These are phyloP conservation scores for Puntigrus tetrazona DNA, from an alignment of 2,113 vertebrate species.

Conservation along the genomic window DNA sequence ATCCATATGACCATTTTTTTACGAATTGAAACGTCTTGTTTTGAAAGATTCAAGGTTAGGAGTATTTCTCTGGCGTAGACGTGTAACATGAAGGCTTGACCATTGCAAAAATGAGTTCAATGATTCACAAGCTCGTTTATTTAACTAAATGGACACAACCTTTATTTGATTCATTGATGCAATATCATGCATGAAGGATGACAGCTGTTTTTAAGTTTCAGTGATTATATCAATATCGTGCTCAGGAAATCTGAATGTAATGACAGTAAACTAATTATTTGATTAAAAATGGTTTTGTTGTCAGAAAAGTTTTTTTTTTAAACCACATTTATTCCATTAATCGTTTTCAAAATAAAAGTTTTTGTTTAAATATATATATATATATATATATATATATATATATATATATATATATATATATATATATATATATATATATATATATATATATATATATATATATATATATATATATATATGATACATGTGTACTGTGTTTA, in stretches of 20 bases:
- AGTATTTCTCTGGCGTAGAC: background rate
- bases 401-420: too few species aligned
- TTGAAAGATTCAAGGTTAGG: slow-evolving; percentile 2
- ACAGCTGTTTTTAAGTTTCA: background rate
- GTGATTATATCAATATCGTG: background rate
- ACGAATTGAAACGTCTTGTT: slow-evolving; percentile 5
- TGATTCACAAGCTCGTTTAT: background rate
- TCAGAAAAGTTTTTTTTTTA: too few species aligned
- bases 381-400: too few species aligned
- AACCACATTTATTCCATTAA: too few species aligned
- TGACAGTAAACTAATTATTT: background rate
- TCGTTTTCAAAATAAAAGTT: too few species aligned
- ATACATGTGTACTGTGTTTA: too few species aligned
- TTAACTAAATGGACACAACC: background rate
- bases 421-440: too few species aligned
- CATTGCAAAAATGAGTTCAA: background rate
- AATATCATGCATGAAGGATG: background rate
- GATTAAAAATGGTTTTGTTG: too few species aligned
- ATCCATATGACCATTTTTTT: background rate
- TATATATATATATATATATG: too few species aligned
- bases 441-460: too few species aligned
- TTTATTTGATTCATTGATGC: background rate
- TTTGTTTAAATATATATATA: too few species aligned
- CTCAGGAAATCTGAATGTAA: background rate
- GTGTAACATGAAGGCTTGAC: background rate